Evolutionary conservation across 2,113 vertebrate species (phyloP).

Genomic region (Coptodon rendalli): DNA sequence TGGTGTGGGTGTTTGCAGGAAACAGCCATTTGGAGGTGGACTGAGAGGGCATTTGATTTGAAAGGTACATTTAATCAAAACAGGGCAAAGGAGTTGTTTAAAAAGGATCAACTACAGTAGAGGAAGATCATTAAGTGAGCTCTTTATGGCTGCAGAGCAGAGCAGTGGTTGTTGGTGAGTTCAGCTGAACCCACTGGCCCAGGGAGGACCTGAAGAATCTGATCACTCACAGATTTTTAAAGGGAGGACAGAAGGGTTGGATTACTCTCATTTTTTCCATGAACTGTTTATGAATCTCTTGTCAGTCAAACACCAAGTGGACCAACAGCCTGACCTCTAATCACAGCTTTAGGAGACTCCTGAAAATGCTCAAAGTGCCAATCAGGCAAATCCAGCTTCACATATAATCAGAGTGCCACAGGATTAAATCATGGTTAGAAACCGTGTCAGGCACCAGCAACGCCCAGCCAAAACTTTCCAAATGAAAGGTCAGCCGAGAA

Average conservation of each 20-base stretch:
- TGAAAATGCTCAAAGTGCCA: background rate
- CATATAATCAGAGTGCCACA: background rate
- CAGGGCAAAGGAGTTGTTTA: background rate
- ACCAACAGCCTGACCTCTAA: conserved; percentile 10
- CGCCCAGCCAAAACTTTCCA: conserved; percentile 2
- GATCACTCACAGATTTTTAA: background rate
- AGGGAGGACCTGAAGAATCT: background rate
- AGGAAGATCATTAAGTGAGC: background rate
- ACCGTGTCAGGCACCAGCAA: background rate
- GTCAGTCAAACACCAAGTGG: conserved; percentile 3
- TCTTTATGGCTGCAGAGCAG: background rate
- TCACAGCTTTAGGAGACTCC: background rate
- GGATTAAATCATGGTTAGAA: background rate
- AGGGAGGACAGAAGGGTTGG: background rate
- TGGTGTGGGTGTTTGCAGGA: background rate
- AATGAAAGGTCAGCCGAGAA: background rate
- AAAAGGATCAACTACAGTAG: background rate
- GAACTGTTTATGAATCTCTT: background rate
- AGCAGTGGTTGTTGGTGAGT: conserved; percentile 27
- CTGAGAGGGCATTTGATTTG: background rate
- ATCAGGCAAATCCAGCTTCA: background rate
- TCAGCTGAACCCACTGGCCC: conserved; percentile 15
- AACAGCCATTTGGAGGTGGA: background rate
- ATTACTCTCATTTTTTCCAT: background rate
- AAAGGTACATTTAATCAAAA: background rate